Evolutionary conservation across 2,888 invertebrate species (phyloP), one percentile per base, ranked within the genome.

Genomic region (Chrysomela aeneicollis): DNA sequence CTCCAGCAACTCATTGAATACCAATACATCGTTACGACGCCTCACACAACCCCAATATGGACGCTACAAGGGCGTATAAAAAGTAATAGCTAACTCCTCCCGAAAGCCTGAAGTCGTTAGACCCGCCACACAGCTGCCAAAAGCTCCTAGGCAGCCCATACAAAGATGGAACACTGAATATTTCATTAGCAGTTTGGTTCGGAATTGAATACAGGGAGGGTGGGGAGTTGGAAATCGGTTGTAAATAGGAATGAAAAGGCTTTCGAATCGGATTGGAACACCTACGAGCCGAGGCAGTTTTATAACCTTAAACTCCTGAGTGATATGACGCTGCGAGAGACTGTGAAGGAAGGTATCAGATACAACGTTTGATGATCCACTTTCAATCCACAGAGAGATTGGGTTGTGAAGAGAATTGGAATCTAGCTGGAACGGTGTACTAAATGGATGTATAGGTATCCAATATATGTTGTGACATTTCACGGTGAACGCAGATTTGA

Each of bases 151-250:
- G 10, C 42, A 42, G 51, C 22, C 54, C 66, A 46, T 62, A 59
- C 42, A 55, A 51, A 66, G 66, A 66, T 66, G 59, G 59, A 66
- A 62, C 59, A 62, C 63, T 67, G 67, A 67, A 67, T 67, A 64
- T 67, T 67, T 67, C 67, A 67, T 67, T 67, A 67, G 67, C 67
- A 67, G 64, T 67, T 62, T 61, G 57, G 62, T 62, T 26, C 32
- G 64, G 57, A 67, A 63, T 66, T 62, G 67, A 67, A 67, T 64
- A 67, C 64, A 59, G 62, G 59, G 53, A 59, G 59, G 52, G 63
- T 61, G 53, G 53, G 46, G 53, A 61, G 37, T 61, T 52, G 59
- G 19, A 51, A 65, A 65, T 66, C 51, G 62, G 61, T 58, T 53
- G 59, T 59, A 62, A 59, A 62, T 62, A 47, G 55, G 53, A 37